phyloP scores from a whole-genome alignment of 2,797 vertebrate genomes.

The Typhlichthys eigenmanni region DNA sequence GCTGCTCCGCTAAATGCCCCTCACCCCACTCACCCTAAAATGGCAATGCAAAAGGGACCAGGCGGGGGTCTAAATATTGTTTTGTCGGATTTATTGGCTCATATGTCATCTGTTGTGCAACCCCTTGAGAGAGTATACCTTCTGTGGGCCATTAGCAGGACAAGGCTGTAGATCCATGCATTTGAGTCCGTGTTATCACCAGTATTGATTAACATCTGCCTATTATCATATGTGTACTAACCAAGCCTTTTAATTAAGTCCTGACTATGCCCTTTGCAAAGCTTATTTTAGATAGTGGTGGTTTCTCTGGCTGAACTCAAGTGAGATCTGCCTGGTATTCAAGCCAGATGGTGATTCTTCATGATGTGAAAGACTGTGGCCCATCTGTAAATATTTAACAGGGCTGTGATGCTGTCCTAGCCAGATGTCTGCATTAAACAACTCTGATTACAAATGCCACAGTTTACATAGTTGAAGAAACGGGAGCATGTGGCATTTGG shows the following conservation, averaged over 20 bases:
- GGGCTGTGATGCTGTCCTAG: constrained; percentile 73
- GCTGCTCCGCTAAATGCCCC: constrained; percentile 63
- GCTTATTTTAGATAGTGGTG: constrained; percentile 66
- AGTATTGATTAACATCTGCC: constrained; percentile 30
- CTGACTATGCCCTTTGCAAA: constrained; percentile 43
- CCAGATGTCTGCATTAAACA: constrained; percentile 84
- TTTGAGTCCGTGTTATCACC: background rate
- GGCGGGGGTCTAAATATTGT: constrained; percentile 37
- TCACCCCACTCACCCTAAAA: constrained; percentile 25
- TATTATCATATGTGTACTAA: constrained; percentile 44
- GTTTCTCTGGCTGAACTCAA: constrained; percentile 60
- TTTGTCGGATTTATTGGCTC: constrained; percentile 43
- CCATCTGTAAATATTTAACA: constrained; percentile 83
- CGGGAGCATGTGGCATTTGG: constrained; percentile 80
- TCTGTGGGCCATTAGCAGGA: constrained; percentile 28
- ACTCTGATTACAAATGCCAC: constrained; percentile 83
- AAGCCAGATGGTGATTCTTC: constrained; percentile 77
- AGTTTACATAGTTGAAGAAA: constrained; percentile 84
- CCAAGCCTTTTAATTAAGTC: constrained; percentile 50
- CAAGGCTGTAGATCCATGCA: background rate
- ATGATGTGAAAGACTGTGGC: constrained; percentile 77
- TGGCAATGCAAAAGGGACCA: constrained; percentile 52
- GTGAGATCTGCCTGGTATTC: constrained; percentile 68
- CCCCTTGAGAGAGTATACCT: constrained; percentile 38
- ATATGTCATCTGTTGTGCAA: constrained; percentile 49